A percentile compares a stretch with the other conserved stretches of the same genome.
phyloP scores from a whole-genome alignment of 2,113 vertebrate genomes.

The Prionailurus viverrinus region DNA sequence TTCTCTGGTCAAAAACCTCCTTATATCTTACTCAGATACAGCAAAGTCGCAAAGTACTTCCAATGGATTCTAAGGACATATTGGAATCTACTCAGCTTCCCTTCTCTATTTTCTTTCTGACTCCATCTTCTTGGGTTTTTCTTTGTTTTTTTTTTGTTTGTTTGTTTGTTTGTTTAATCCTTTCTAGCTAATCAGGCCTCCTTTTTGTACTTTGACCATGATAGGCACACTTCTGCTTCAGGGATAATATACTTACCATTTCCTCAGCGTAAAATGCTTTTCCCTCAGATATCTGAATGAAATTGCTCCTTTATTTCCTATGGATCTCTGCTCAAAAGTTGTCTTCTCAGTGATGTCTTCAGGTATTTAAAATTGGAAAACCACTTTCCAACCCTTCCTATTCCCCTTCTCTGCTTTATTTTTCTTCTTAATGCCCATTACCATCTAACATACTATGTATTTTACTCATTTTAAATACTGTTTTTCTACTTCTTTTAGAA shows the following conservation, averaged over 20 bases:
- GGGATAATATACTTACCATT: not conserved
- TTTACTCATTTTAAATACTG: not conserved
- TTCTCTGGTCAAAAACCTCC: not conserved
- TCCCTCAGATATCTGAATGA: not conserved
- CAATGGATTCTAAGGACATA: not conserved
- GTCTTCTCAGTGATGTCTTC: not conserved
- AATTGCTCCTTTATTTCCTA: not conserved
- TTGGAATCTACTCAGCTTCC: not conserved
- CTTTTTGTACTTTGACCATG: not conserved
- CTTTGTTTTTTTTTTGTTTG: not conserved
- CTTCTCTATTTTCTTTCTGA: not conserved
- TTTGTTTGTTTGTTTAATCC: not conserved
- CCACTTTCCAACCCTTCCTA: not conserved
- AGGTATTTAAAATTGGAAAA: conserved; percentile 47
- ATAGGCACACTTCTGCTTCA: not conserved
- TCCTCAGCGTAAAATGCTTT: not conserved
- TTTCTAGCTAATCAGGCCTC: not conserved
- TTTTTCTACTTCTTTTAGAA: conserved; percentile 17
- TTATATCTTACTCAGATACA: not conserved
- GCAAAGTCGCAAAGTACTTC: conserved; percentile 1
- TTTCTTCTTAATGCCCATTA: conserved; percentile 17
- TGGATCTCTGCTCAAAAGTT: not conserved
- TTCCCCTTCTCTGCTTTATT: not conserved
- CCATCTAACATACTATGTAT: not conserved
- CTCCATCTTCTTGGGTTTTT: not conserved